Evolutionary conservation across 1,140 invertebrate species (phyloP), one percentile per base, ranked within the genome.

Genomic region (Pseudomyrmex flavicornis): DNA sequence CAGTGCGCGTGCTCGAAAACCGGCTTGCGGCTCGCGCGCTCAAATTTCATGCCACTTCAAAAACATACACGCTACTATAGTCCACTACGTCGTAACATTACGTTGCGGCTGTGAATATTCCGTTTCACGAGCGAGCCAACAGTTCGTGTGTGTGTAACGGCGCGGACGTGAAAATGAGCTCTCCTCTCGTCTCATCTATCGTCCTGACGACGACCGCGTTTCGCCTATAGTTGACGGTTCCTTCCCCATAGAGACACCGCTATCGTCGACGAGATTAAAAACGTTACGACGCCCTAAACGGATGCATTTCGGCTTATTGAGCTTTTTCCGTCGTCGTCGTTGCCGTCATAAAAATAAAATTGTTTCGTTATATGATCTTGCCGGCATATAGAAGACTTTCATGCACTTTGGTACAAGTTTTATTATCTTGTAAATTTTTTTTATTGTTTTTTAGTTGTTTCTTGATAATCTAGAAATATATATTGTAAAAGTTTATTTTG

Each of bases 231-330:
- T 77, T 56, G 70, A 56, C 35, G 50, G 22, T 68, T 58, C 75
- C 9, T 68, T 58, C 75, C 9, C 77, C 75, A 88, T 84, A 70
- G 84, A 84, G 80, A 86, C 79, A 52, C 74, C 70, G 79, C 82
- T 87, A 88, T 84, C 70, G 61, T 58, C 52, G 61, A 58, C 77
- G 35, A 83, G 85, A 90, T 90, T 87, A 87, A 89, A 89, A 89
- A 90, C 69, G 56, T 88, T 90, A 85, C 52, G 59, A 73, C 44
- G 26, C 82, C 35, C 80, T 85, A 69, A 87, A 52, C 56, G 65
- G 46, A 87, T 79, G 79, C 72, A 83, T 87, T 75, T 85, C 77
- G 66, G 62, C 44, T 79, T 79, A 83, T 83, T 52, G 76, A 76
- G 59, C 73, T 76, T 46, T 62, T 62, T n/a, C 13, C 22, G 59